phyloP scores from a whole-genome alignment of 2,888 invertebrate species.

The Xylota sylvarum region DNA sequence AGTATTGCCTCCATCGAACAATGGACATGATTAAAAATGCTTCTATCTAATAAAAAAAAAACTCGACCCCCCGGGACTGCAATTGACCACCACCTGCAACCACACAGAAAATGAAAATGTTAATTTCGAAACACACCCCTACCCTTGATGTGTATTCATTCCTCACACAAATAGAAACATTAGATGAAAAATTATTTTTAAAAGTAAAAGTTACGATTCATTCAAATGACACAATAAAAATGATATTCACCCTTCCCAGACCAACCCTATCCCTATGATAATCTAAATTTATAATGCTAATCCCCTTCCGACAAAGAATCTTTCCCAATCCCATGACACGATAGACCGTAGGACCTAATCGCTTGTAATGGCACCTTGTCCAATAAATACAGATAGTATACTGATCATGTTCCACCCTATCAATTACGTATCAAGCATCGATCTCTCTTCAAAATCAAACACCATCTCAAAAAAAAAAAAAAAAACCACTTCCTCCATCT shows the following conservation, averaged over 20 bases:
- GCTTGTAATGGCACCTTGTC: constrained; percentile 20
- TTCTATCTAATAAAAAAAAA: too few relatives aligned
- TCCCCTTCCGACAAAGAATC: constrained; percentile 25
- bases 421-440: constrained; percentile 12
- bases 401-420: constrained; percentile 1
- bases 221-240: not conserved
- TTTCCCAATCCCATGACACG: not conserved
- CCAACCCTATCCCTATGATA: not conserved
- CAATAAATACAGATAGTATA: not conserved
- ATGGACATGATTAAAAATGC: too few relatives aligned
- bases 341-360: not conserved
- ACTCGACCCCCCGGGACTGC: too few relatives aligned
- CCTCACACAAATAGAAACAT: too few relatives aligned
- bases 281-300: constrained; percentile 19
- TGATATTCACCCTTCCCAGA: not conserved
- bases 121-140: too few relatives aligned
- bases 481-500: not conserved
- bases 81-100: too few relatives aligned
- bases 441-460: constrained; percentile 1
- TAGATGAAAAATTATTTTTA: too few relatives aligned
- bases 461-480: not conserved
- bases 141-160: too few relatives aligned
- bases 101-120: too few relatives aligned
- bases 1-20: too few relatives aligned
- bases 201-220: not conserved